Conservation (phyloP, 1,140 invertebrate species). For the Penaeus indicus region DNA sequence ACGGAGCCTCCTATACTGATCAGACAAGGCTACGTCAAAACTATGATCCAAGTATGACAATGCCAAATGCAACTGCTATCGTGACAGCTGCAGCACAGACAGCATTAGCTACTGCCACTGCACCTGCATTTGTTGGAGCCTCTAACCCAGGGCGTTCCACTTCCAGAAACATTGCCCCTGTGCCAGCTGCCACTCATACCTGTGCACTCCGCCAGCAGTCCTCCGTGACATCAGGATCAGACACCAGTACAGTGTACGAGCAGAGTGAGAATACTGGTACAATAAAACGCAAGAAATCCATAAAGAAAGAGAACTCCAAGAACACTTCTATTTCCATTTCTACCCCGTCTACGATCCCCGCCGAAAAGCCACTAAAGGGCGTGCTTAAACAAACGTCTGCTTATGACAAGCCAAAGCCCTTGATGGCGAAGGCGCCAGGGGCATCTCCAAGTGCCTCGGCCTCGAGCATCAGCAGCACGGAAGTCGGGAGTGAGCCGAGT, state of each 20-base stretch:
- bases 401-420: slow-evolving; percentile 63
- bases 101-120: slow-evolving; percentile 47
- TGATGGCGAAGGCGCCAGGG: slow-evolving; percentile 52
- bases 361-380: slow-evolving; percentile 63
- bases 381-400: slow-evolving; percentile 64
- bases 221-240: slow-evolving; percentile 53
- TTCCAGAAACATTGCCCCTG: not conserved
- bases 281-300: slow-evolving; percentile 60
- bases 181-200: slow-evolving; percentile 34
- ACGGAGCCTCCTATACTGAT: slow-evolving; percentile 15
- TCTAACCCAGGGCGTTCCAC: slow-evolving; percentile 9
- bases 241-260: slow-evolving; percentile 59
- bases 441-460: slow-evolving; percentile 43
- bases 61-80: slow-evolving; percentile 17
- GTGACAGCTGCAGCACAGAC: slow-evolving; percentile 46
- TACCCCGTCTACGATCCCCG: not conserved
- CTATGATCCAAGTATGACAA: slow-evolving; percentile 19
- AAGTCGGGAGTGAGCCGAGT: not conserved
- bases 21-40: not conserved
- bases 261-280: slow-evolving; percentile 65
- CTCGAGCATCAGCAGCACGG: slow-evolving; percentile 39
- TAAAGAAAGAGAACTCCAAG: slow-evolving; percentile 24
- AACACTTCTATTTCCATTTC: not conserved
- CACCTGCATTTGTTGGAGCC: slow-evolving; percentile 57
- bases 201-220: slow-evolving; percentile 40